Evolutionary conservation across 2,113 vertebrate genomes (phyloP).

Genomic region (Agapornis roseicollis): DNA sequence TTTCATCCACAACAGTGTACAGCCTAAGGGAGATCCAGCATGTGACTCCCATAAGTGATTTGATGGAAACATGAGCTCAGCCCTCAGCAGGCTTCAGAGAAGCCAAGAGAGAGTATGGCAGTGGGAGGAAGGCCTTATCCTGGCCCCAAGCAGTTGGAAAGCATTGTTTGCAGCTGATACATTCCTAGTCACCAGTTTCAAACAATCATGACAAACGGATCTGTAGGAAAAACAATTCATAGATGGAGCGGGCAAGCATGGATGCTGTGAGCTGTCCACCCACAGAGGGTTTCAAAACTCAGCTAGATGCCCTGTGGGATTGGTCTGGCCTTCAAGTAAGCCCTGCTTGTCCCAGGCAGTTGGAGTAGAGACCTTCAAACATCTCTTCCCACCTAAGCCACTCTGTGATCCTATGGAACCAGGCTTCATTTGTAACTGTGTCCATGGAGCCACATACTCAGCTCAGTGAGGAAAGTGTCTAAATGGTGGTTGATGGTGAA

Average conservation of each 20-base stretch:
- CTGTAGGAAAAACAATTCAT: not conserved
- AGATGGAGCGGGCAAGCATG: not conserved
- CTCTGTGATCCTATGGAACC: not conserved
- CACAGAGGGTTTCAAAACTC: not conserved
- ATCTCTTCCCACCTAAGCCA: not conserved
- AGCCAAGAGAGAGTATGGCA: not conserved
- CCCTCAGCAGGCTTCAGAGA: not conserved
- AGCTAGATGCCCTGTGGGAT: not conserved
- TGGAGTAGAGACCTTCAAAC: not conserved
- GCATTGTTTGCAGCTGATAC: not conserved
- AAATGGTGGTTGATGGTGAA: not conserved
- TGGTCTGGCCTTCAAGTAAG: not conserved
- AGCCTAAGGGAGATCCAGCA: not conserved
- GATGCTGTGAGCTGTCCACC: not conserved
- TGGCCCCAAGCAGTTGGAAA: not conserved
- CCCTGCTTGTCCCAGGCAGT: not conserved
- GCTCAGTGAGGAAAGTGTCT: not conserved
- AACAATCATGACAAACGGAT: not conserved
- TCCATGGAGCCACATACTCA: not conserved
- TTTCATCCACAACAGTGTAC: not conserved
- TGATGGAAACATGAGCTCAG: not conserved
- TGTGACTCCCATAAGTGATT: not conserved
- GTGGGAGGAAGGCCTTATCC: not conserved
- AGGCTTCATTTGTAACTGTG: fast-evolving
- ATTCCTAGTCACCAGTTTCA: not conserved